Conservation (phyloP, 2,113 vertebrate species). For the Upupa epops region DNA sequence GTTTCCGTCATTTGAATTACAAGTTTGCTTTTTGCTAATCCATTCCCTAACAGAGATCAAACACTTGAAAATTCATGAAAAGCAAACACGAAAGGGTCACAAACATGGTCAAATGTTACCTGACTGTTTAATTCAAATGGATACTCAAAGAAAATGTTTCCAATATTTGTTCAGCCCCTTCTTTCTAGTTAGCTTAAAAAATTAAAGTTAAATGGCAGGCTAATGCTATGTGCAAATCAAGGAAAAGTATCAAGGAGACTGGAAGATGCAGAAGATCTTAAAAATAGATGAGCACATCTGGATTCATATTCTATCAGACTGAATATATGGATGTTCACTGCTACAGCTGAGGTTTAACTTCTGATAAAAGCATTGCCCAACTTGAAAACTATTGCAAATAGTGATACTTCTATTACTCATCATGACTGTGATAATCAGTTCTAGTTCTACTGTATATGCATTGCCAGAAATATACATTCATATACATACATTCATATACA, state of each 20-base stretch:
- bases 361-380: not conserved
- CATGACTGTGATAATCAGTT: not conserved
- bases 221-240: constrained; percentile 64
- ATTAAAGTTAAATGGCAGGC: constrained; percentile 65
- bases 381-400: not conserved
- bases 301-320: not conserved
- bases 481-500: not conserved
- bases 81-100: constrained; percentile 65
- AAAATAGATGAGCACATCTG: not conserved
- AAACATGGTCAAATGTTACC: constrained; percentile 69
- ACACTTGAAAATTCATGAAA: constrained; percentile 71
- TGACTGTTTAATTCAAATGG: constrained; percentile 64
- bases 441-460: not conserved
- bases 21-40: constrained; percentile 70
- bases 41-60: constrained; percentile 67
- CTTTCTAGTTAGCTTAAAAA: constrained; percentile 64
- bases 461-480: not conserved
- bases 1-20: constrained; percentile 64
- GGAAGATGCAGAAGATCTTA: constrained; percentile 19
- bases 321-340: not conserved
- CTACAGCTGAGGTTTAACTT: not conserved
- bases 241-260: constrained; percentile 13
- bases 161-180: constrained; percentile 61
- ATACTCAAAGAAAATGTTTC: constrained; percentile 68
- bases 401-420: not conserved